These are phyloP conservation scores for Philhelius pedissequus DNA, from an alignment of 2,888 invertebrate genomes.

Conservation along the genomic window DNA sequence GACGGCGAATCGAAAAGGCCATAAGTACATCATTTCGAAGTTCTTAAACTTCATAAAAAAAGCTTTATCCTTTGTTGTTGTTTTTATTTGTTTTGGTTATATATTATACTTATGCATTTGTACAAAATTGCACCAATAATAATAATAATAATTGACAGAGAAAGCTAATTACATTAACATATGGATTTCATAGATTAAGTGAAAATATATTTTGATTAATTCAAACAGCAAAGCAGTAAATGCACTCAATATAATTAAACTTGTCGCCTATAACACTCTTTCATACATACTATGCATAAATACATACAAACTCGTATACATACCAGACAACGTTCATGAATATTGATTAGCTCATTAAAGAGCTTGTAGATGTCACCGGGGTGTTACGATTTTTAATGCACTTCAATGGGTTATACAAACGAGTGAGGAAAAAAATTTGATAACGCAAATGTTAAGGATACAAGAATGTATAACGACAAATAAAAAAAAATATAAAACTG, in stretches of 20 bases:
- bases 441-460: slow-evolving; percentile 19
- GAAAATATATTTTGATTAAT: slow-evolving; percentile 62
- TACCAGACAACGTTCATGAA: slow-evolving; percentile 44
- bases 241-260: slow-evolving; percentile 64
- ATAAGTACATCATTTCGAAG: too few relatives aligned
- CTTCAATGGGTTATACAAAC: slow-evolving; percentile 46
- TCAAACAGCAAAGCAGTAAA: slow-evolving; percentile 35
- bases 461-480: neutral
- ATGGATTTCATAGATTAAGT: slow-evolving; percentile 56
- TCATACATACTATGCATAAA: neutral
- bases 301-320: too few relatives aligned
- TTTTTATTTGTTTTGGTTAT: too few relatives aligned
- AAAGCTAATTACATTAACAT: slow-evolving; percentile 46
- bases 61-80: too few relatives aligned
- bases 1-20: too few relatives aligned
- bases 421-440: slow-evolving; percentile 15
- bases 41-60: too few relatives aligned
- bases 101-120: too few relatives aligned
- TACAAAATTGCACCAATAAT: neutral
- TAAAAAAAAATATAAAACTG: neutral
- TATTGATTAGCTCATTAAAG: slow-evolving; percentile 67
- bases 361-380: slow-evolving; percentile 31
- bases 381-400: slow-evolving; percentile 57
- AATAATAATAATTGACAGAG: neutral
- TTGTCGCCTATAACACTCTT: neutral